These are phyloP conservation scores for Anarhynchus alexandrinus DNA, from an alignment of 2,113 vertebrate species.

Conservation along the genomic window DNA sequence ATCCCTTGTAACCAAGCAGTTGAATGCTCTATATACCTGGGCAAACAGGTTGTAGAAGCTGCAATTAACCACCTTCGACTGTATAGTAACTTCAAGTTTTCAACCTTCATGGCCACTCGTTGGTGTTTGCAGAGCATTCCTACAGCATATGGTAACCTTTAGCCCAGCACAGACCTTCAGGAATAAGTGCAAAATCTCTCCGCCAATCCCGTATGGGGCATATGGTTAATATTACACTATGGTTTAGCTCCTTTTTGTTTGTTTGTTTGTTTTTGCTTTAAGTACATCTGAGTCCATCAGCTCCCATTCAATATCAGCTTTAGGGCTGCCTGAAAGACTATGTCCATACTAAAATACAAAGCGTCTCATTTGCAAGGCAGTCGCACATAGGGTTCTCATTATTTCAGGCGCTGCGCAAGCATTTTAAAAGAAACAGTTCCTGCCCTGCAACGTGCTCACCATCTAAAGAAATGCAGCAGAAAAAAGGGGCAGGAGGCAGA, in stretches of 20 bases:
- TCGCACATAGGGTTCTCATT: background rate
- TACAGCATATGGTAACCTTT: slow-evolving; percentile 40
- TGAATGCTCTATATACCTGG: slow-evolving; percentile 2
- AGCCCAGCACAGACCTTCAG: background rate
- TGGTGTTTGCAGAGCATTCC: slow-evolving; percentile 44
- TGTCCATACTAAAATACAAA: background rate
- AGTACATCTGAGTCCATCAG: background rate
- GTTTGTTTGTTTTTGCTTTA: background rate
- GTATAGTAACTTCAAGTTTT: slow-evolving; percentile 23
- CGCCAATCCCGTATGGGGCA: background rate
- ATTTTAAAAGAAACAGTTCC: background rate
- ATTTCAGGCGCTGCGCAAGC: background rate
- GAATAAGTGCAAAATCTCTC: background rate
- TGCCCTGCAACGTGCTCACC: background rate
- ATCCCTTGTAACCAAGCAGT: slow-evolving; percentile 20
- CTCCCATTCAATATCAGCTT: background rate
- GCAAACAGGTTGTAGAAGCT: slow-evolving; percentile 33
- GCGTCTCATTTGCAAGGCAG: background rate
- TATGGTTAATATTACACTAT: slow-evolving; percentile 18
- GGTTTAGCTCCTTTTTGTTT: background rate
- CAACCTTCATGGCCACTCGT: background rate
- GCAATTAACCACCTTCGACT: slow-evolving; percentile 31
- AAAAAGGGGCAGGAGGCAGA: background rate
- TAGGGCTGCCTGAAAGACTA: background rate
- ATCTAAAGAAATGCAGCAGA: background rate